These are phyloP conservation scores for Pristionchus fissidentatus DNA, from an alignment of 2,888 invertebrate genomes.

Conservation along the genomic window DNA sequence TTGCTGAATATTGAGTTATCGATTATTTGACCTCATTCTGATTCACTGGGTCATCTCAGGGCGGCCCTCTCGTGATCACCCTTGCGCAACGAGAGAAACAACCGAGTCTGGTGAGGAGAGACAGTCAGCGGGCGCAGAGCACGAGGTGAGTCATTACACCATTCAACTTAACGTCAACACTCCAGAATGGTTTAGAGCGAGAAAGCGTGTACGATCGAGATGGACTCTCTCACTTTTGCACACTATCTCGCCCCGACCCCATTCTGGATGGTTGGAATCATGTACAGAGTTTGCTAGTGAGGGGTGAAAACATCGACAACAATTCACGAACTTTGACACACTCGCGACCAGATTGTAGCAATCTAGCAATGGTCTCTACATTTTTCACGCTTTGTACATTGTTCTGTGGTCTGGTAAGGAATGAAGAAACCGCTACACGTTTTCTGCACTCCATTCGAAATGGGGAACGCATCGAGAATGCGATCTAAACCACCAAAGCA, in stretches of 20 bases:
- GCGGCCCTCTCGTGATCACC: constrained; percentile 23
- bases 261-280: too few species aligned
- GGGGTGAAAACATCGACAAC: too few species aligned
- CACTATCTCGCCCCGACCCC: too few species aligned
- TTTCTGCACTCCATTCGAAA: too few species aligned
- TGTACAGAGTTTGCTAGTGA: too few species aligned
- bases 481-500: not conserved
- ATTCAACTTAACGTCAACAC: not conserved
- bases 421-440: not conserved
- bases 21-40: too few species aligned
- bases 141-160: not conserved
- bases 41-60: not conserved
- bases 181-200: not conserved
- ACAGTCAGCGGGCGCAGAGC: constrained; percentile 9
- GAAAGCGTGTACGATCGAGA: too few species aligned
- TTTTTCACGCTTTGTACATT: not conserved
- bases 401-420: not conserved
- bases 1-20: not conserved
- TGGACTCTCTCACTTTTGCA: too few species aligned
- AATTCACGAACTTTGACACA: too few species aligned
- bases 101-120: not conserved
- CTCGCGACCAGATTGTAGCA: too few species aligned
- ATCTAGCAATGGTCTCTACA: not conserved
- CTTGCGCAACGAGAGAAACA: constrained; percentile 1
- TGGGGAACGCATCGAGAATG: too few species aligned